Evolutionary conservation across 1,140 invertebrate genomes (phyloP), one percentile per base, ranked within the genome.

Genomic region (Rhyzopertha dominica): DNA sequence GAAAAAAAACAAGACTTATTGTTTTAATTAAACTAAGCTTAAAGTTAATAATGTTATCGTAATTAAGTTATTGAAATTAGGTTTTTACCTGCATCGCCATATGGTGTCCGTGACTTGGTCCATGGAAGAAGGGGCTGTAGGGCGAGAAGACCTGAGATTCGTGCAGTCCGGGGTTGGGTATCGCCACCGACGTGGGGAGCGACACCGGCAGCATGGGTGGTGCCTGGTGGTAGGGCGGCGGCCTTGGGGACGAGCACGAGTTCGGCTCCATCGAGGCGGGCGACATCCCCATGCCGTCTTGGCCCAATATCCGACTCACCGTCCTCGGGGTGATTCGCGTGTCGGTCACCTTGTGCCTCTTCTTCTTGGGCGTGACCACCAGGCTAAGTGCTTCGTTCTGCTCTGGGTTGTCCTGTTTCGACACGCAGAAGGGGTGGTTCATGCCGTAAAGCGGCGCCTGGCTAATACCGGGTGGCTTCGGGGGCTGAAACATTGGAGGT

Each of bases 261-360:
- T 62, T 70, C 10, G 57, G 56, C 44, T 74, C 74, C 51, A 66
- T 63, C 29, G 60, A 60, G 38, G 62, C 66, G 5, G 79, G 77
- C 14, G 79, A 77, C 49, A 79, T 78, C 20, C 78, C 79, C 53
- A 80, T 78, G 17, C 83, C 83, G 53, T 89, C 86, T 64, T 84
- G 85, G 40, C 86, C 86, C 43, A 92, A 67, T 44, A 92, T 86
- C 47, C 89, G 77, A 61, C 85, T 89, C 7, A 92, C 87, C 24
- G 89, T 91, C 43, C 90, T 76, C 3, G 93, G 92, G 7, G 92
- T 95, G 43, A 97, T 89, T 47, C 94, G 78, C 26, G 93, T 95
- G 66, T 97, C 93, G 10, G 93, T 97, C 42, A 97, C 87, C 82
- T 97, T 97, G 65, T 96, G 93, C 13, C 93, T 77, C 73, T 95